Base-by-base conservation (phyloP, 2,797 vertebrate species). In the Macrochelys suwanniensis region DNA sequence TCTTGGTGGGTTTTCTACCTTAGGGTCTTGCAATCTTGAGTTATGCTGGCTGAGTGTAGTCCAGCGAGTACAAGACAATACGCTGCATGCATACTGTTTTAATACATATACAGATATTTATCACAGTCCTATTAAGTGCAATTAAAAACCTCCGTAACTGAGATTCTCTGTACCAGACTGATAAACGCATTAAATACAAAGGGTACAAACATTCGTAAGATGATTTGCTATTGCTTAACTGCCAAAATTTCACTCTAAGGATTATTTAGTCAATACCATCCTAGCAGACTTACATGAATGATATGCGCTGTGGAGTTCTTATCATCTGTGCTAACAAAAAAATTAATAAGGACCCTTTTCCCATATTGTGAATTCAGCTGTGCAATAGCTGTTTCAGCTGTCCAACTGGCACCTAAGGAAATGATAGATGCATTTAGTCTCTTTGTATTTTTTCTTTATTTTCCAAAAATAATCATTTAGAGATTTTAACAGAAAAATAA, bases 271-370 rank as follows among this genome's bases (percentile, higher is more conserved):
- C 77, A 17, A 10, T 4, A 53, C 23, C 15, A 51, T 42, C n/a
- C 78, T 61, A 49, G 61, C 89, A 97, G 95, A 99, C 99, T 98
- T 99, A 99, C 99, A 80, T 99, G 99, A 98, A 99, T 99, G 96
- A 99, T 99, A 87, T 99, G 98, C 8, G 98, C 98, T 85, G 98
- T 98, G 95, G 99, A 99, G 97, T 99, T 98, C 94, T 98, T 99
- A 96, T 99, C 99, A 45, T 99, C 99, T 1, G 99, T 99, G 96
- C 99, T 99, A 50, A 99, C 98, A 91, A 99, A 99, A 97, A 99
- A 98, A 96, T 99, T 99, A 80, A 99, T 98, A 77, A 99, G 97
- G 90, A 99, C 99, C 68, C 98, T 99, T 97, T 99, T 99, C n/a
- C 98, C 99, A 21, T 99, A 99, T 98, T 98, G 99, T 96, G 98